phyloP scores from a whole-genome alignment of 2,797 vertebrate genomes.

The Muscicapa striata region DNA sequence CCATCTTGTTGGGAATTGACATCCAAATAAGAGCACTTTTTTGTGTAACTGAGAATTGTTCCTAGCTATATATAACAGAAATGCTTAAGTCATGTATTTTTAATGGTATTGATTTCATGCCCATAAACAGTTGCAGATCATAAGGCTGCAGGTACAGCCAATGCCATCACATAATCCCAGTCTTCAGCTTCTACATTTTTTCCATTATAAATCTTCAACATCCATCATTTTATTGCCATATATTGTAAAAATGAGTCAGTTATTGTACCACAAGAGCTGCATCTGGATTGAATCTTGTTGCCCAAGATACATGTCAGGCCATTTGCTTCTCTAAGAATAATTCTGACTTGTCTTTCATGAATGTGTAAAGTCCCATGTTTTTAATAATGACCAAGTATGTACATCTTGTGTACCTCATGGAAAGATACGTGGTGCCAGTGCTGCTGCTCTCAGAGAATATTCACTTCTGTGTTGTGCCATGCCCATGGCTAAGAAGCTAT shows the following conservation, averaged over 20 bases:
- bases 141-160: constrained; percentile 1
- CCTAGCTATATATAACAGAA: background rate
- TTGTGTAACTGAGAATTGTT: background rate
- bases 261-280: background rate
- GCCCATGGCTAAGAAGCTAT: background rate
- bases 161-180: background rate
- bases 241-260: constrained; percentile 12
- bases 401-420: background rate
- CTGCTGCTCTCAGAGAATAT: background rate
- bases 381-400: background rate
- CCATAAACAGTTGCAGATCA: background rate
- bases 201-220: constrained; percentile 5
- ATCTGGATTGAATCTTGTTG: constrained; percentile 42
- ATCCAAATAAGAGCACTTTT: background rate
- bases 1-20: background rate
- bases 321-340: background rate
- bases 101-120: background rate
- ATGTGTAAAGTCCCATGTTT: background rate
- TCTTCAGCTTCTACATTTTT: constrained; percentile 2
- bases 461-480: background rate
- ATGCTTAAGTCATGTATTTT: background rate
- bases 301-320: background rate
- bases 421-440: background rate
- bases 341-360: background rate
- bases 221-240: constrained; percentile 6